Conservation (phyloP, 2,888 invertebrate species). For the Sinotaia quadrata region DNA sequence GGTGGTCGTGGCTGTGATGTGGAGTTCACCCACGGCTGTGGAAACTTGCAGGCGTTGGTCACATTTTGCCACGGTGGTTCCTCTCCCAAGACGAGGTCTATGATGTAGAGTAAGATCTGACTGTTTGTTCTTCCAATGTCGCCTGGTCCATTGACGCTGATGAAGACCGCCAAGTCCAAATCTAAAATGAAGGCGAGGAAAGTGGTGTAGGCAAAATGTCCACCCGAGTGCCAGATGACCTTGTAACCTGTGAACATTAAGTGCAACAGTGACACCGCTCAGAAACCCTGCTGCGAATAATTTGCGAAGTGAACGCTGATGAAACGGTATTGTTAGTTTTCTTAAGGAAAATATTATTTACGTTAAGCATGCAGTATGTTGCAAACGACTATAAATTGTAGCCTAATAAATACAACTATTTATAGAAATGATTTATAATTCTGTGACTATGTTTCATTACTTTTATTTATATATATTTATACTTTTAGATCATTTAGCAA, state of each 20-base stretch:
- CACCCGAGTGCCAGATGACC: constrained; percentile 16
- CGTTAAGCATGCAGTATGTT: too few species aligned
- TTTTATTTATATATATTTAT: too few species aligned
- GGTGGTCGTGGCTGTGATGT: not conserved
- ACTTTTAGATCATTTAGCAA: too few species aligned
- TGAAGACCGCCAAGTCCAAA: constrained; percentile 17
- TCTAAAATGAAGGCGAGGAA: constrained; percentile 10
- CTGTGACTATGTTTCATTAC: too few species aligned
- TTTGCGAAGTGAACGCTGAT: too few species aligned
- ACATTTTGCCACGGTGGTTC: constrained; percentile 48
- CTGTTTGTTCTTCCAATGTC: not conserved
- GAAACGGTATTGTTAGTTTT: too few species aligned
- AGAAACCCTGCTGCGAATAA: too few species aligned
- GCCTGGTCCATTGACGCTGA: constrained; percentile 19
- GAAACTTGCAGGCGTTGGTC: constrained; percentile 46
- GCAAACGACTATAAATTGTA: too few species aligned
- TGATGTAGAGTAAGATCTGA: constrained; percentile 42
- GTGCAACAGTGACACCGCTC: too few species aligned
- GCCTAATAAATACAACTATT: too few species aligned
- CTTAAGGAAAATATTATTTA: too few species aligned
- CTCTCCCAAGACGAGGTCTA: constrained; percentile 41
- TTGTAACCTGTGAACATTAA: constrained; percentile 18
- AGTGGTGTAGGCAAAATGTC: constrained; percentile 12
- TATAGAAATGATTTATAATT: too few species aligned
- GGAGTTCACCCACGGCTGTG: constrained; percentile 25